Conservation (phyloP, 2,888 invertebrate species). For the Encarsia formosa region DNA sequence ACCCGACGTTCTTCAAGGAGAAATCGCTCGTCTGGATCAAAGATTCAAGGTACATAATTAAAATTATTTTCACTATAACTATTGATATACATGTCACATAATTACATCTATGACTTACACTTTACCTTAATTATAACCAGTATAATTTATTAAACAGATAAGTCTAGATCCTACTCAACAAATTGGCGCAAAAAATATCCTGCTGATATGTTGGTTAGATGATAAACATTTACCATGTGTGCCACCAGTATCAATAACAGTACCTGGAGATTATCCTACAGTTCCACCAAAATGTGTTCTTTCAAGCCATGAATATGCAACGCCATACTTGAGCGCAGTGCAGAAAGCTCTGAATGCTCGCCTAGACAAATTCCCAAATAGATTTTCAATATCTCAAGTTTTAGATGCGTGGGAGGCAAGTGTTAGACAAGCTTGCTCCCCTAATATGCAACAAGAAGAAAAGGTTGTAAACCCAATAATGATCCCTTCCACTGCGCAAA, state of each 20-base stretch:
- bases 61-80: background rate
- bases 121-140: background rate
- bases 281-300: slow-evolving; percentile 66
- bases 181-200: slow-evolving; percentile 69
- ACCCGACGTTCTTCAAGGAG: slow-evolving; percentile 87
- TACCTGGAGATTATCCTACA: slow-evolving; percentile 78
- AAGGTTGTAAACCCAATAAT: background rate
- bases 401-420: slow-evolving; percentile 95
- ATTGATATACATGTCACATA: slow-evolving; percentile 1
- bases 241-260: slow-evolving; percentile 79
- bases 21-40: slow-evolving; percentile 86
- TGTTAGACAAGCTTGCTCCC: slow-evolving; percentile 82
- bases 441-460: slow-evolving; percentile 38
- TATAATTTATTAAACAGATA: slow-evolving; percentile 38
- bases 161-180: slow-evolving; percentile 58
- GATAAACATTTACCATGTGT: slow-evolving; percentile 88
- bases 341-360: slow-evolving; percentile 71
- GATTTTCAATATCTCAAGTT: slow-evolving; percentile 82
- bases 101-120: no score
- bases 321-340: slow-evolving; percentile 71
- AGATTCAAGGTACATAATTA: slow-evolving; percentile 71
- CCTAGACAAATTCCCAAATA: slow-evolving; percentile 73
- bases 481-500: background rate
- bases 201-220: slow-evolving; percentile 78
- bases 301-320: slow-evolving; percentile 70